These are phyloP conservation scores for Odontomyia ornata DNA, from an alignment of 2,888 invertebrate genomes.

Conservation along the genomic window DNA sequence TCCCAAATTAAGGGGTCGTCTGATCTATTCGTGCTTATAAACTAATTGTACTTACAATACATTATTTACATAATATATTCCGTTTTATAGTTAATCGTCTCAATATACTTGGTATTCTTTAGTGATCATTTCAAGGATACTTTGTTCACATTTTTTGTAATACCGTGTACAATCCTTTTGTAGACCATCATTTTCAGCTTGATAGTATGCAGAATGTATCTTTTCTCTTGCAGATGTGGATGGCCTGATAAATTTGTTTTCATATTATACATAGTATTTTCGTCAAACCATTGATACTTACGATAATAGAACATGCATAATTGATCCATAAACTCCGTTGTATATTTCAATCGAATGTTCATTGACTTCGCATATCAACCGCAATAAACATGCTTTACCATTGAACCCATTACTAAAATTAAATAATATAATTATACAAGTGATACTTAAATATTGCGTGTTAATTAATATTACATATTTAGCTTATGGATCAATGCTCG, in stretches of 20 bases:
- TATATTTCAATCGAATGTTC: conserved; percentile 59
- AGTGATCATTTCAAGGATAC: conserved; percentile 66
- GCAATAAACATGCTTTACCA: conserved; percentile 70
- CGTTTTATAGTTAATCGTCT: too few species aligned
- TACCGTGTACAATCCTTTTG: conserved; percentile 67
- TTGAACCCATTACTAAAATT: conserved; percentile 67
- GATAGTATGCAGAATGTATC: conserved; percentile 66
- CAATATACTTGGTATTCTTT: too few species aligned
- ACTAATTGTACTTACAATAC: too few species aligned
- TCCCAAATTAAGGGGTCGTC: too few species aligned
- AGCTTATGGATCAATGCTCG: conserved; percentile 68
- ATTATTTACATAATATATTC: too few species aligned
- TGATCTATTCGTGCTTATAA: too few species aligned
- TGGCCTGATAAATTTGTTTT: conserved; percentile 65
- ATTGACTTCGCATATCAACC: conserved; percentile 74
- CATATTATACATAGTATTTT: neutral
- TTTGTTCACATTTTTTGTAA: conserved; percentile 65
- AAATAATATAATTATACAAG: too few species aligned
- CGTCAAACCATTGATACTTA: conserved; percentile 61
- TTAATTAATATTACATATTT: conserved; percentile 64
- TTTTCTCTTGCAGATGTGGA: conserved; percentile 69
- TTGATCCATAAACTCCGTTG: conserved; percentile 74
- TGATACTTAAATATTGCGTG: too few species aligned
- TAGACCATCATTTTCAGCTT: conserved; percentile 69
- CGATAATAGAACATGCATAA: conserved; percentile 75